Base-by-base conservation (phyloP, 2,888 invertebrate species). In the Athalia circularis region DNA sequence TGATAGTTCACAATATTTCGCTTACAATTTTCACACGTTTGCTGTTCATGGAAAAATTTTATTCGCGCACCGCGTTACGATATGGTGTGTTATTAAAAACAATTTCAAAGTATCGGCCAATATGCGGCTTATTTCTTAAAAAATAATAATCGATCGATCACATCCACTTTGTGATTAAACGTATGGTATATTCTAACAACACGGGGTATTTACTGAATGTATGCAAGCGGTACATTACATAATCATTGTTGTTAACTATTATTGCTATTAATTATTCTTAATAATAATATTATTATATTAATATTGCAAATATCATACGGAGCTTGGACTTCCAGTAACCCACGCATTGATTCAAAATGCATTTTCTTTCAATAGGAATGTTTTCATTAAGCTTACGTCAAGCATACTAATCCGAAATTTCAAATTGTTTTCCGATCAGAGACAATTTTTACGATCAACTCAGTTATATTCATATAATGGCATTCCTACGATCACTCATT, bases 201-300 rank as follows among this genome's bases (percentile, higher is more conserved):
- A 68, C 62, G 54, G 52, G 68, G 54, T 70, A 57, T 70, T 70
- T 70, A 45, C 54, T 70, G 52, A 68, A 52, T 68, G 52, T 68
- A 52, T 68, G 54, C 29, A 68, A 67, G 29, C 68, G 29, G 65
- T 65, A 65, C 65, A 65, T 65, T 65, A 62, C 61, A 68, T 68
- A 50, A 50, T 68, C 52, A 29, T 57, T 57, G 57, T 45, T 13
- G 57, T 77, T 64, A 54, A 79, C 77, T 75, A 77, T 76, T 57
- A 68, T 72, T 77, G 72, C 77, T 62, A 77, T 79, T 79, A 74
- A 68, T 77, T 61, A 75, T 76, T 62, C 79, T 79, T 74, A 68
- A 54, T 62, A 65, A 77, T 72, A 45, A 61, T 79, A 65, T 45
- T 65, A n/a, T 45, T 45, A 47, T 47, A 65, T 48, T 11, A 29